Evolutionary conservation across 2,797 vertebrate species (phyloP), one percentile per base, ranked within the genome.

Genomic region (Selene dorsalis): DNA sequence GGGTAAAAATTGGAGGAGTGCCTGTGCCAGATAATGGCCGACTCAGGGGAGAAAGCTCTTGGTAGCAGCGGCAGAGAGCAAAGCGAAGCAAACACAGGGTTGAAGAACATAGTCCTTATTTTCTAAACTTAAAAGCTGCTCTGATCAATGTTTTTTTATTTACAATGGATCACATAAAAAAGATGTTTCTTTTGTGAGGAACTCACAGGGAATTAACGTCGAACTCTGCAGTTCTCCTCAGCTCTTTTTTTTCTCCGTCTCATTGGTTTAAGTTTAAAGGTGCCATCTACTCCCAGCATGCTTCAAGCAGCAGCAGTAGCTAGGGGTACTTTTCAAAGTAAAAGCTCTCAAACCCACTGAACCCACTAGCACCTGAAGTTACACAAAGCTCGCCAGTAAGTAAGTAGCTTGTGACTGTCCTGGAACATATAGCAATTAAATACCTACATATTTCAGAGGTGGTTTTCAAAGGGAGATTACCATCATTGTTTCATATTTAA

Each of bases 1-100:
- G 84, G 76, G 53, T 81, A 59, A 82, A 84, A 85, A 77, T 82
- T 69, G 75, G 79, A 85, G 59, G 26, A 83, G 73, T 47, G 80
- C 50, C 26, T 65, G 45, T 47, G 50, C 6, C 4, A 53, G 81
- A 69, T 90, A 82, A 87, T 87, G 77, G 87, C 45, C 24, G 57
- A 66, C 79, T 53, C 73, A 1, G 48, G 84, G 71, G 57, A 58
- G 65, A 73, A 70, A 2, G 6, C 18, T 38, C 32, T 73, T 18
- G 8, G 76, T 12, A 30, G 75, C 67, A 77, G 70, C 67, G 76
- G 70, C 67, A 69, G 50, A 69, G 39, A 70, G 55, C 38, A 78
- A 39, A 74, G n/a, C 71, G 56, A 70, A 43, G 32, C 52, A 10
- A 69, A 57, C 41, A n/a, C 6, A 9, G 14, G 5, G 38, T 52